Conservation (phyloP, 2,888 invertebrate species). For the Athripsodes cinereus region DNA sequence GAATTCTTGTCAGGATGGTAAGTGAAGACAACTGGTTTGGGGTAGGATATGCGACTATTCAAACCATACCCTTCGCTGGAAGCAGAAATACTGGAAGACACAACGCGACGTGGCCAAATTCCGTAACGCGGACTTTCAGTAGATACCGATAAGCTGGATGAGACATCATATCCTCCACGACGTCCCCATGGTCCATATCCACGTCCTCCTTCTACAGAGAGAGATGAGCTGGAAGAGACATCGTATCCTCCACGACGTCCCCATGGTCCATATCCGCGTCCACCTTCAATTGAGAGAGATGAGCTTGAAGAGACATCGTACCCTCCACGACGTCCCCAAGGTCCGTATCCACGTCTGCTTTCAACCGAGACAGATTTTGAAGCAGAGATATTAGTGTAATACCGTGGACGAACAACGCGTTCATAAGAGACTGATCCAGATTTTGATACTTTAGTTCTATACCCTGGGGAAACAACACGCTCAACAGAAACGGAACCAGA, state of each 20-base stretch:
- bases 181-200: background rate
- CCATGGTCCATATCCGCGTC: background rate
- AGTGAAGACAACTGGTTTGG: background rate
- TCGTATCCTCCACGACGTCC: background rate
- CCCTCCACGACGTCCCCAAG: background rate
- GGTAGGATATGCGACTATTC: background rate
- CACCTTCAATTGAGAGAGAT: conserved; percentile 11
- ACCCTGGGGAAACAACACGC: conserved; percentile 3
- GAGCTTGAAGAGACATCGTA: background rate
- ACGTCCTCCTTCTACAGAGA: conserved; percentile 3
- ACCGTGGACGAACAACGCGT: conserved; percentile 3
- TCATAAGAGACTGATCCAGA: conserved; percentile 12
- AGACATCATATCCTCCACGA: background rate
- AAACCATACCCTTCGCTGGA: background rate
- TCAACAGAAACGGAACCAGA: conserved; percentile 8
- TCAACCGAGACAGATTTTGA: background rate
- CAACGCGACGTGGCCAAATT: background rate
- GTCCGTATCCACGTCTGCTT: background rate
- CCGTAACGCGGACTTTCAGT: conserved; percentile 2
- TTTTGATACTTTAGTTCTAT: background rate
- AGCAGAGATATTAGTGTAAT: background rate
- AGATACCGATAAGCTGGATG: background rate
- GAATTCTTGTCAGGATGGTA: conserved; percentile 16
- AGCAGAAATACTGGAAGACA: background rate
- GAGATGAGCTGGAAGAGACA: background rate